Conservation (phyloP, 2,888 invertebrate genomes). For the Adelognathus sp. region DNA sequence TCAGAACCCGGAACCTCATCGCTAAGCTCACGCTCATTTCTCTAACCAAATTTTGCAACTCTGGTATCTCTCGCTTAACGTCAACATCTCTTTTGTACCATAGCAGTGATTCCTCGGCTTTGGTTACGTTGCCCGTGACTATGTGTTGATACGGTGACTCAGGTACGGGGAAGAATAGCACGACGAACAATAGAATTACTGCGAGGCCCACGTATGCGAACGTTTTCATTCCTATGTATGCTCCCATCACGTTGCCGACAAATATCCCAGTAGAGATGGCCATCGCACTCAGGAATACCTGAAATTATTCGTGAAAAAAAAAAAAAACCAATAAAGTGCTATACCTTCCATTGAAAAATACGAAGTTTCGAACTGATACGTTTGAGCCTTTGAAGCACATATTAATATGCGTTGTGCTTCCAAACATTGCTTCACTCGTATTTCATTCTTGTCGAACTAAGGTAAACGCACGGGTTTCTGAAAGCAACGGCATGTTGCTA, state of each 20-base stretch:
- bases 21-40: conserved; percentile 62
- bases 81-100: conserved; percentile 74
- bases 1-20: conserved; percentile 67
- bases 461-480: no score
- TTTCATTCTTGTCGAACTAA: no score
- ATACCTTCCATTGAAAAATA: no score
- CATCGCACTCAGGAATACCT: conserved; percentile 77
- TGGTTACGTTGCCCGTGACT: conserved; percentile 66
- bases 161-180: conserved; percentile 74
- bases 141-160: conserved; percentile 78
- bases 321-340: no score
- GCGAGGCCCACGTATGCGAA: conserved; percentile 73
- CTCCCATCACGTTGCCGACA: conserved; percentile 76
- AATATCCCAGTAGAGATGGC: conserved; percentile 72
- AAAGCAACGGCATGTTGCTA: no score
- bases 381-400: no score
- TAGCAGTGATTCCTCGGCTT: conserved; percentile 75
- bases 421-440: no score
- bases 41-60: conserved; percentile 72
- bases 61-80: conserved; percentile 72
- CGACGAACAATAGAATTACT: conserved; percentile 71
- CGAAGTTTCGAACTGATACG: no score
- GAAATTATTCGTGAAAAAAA: no score
- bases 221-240: conserved; percentile 75
- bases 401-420: no score